A percentile compares a stretch with the other conserved stretches of the same genome.
Evolutionary conservation across 2,113 vertebrate genomes (phyloP).

Genomic region (Laticauda laticaudata): DNA sequence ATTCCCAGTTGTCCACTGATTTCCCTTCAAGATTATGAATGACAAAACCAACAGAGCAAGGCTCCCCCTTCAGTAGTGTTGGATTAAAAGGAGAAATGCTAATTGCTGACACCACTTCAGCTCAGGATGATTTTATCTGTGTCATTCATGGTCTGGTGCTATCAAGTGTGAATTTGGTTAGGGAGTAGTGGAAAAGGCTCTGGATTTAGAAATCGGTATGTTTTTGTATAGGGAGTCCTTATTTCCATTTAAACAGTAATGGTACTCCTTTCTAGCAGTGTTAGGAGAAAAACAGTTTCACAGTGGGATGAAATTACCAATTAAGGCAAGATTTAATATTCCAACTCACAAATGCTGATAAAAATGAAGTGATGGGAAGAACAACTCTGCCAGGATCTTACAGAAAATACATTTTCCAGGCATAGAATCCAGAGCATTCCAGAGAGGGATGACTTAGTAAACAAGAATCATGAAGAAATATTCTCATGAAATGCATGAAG

Average conservation of each 20-base stretch:
- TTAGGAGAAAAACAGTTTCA: conserved; percentile 47
- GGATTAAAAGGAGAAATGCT: background rate
- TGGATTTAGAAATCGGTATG: background rate
- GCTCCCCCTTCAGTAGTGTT: background rate
- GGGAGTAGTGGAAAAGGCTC: background rate
- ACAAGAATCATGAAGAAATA: background rate
- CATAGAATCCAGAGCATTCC: conserved; percentile 61
- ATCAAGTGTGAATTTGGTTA: background rate
- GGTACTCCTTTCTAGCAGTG: background rate
- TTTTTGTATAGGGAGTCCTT: background rate
- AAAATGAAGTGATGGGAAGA: conserved; percentile 49
- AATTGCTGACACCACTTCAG: background rate
- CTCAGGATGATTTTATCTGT: background rate
- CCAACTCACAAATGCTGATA: conserved; percentile 49
- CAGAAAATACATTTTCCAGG: conserved; percentile 74
- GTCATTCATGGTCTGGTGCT: background rate
- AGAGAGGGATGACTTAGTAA: conserved; percentile 50
- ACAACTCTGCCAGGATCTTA: conserved; percentile 63
- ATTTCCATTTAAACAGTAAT: background rate
- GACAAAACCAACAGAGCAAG: background rate
- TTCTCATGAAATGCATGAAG: background rate
- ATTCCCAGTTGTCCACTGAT: background rate
- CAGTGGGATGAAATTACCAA: conserved; percentile 62
- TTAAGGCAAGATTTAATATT: conserved; percentile 66
- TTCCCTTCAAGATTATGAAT: background rate